Conservation (phyloP, 1,140 invertebrate genomes). For the Saccostrea glomerata region DNA sequence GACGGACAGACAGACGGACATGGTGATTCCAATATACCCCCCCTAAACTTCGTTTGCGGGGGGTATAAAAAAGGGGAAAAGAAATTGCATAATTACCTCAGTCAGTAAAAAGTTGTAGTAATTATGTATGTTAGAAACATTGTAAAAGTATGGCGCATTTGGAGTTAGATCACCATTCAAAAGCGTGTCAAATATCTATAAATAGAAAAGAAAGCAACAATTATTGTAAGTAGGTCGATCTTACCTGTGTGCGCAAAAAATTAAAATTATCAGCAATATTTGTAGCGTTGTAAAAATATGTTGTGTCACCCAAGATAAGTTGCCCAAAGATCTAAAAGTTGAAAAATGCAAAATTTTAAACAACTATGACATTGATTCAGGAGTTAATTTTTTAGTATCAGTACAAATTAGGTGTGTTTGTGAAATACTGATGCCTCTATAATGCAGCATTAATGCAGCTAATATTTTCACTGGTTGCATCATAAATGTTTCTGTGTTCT, state of each 20-base stretch:
- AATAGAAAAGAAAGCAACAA: conserved; percentile 65
- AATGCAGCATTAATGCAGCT: too few species aligned
- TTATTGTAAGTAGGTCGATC: background rate
- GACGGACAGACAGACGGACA: too few species aligned
- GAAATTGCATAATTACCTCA: conserved; percentile 65
- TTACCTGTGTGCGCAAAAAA: conserved; percentile 82
- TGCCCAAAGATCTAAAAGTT: conserved; percentile 84
- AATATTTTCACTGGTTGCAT: too few species aligned
- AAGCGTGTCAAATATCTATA: conserved; percentile 85
- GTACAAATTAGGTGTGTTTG: too few species aligned
- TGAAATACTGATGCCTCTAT: too few species aligned
- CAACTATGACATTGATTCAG: too few species aligned
- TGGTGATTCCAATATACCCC: too few species aligned
- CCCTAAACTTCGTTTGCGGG: too few species aligned
- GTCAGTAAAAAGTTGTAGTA: conserved; percentile 90
- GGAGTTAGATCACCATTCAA: conserved; percentile 85
- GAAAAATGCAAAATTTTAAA: background rate
- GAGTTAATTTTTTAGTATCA: too few species aligned
- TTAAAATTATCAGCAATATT: conserved; percentile 89
- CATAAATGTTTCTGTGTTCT: too few species aligned
- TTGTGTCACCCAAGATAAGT: conserved; percentile 85
- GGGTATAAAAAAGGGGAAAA: too few species aligned
- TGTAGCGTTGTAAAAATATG: conserved; percentile 87
- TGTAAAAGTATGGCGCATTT: conserved; percentile 85
- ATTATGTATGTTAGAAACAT: conserved; percentile 87